Evolutionary conservation across 2,797 vertebrate genomes (phyloP), one percentile per base, ranked within the genome.

Genomic region (Pempheris klunzingeri): DNA sequence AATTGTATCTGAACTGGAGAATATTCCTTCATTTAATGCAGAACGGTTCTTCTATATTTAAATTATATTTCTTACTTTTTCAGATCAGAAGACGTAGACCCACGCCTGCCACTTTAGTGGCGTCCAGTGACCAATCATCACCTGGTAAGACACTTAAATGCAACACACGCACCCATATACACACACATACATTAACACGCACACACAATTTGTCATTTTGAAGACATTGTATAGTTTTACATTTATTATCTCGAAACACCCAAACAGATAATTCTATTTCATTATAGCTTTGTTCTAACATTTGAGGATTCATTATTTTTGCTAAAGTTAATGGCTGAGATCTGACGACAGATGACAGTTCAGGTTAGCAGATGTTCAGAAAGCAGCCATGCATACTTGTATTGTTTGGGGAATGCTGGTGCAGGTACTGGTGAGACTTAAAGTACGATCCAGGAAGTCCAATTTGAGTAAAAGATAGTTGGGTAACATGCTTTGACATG

Each of bases 51-150:
- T 17, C 5, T 64, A 54, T 34, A 44, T 59, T 22, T 12, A 0
- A 41, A n/a, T 47, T 3, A 81, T 61, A 12, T 15, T 74, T 60
- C 71, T 20, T 53, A 34, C 46, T 66, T 66, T 81, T 89, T 68
- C 92, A 97, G 97, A 97, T 97, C 90, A 96, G 97, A 86, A 95
- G 97, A 92, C 96, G 97, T 17, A 95, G 97, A 70, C 97, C 97
- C 0, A 98, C 97, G 41, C 97, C 97, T 10, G 97, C 97, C 46
- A 97, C 96, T 53, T 94, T 98, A 67, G 97, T 98, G 74, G 95
- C 97, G 62, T 98, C 97, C 92, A 97, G 97, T 80, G 97, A 98
- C 92, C 97, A 97, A 22, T 98, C 97, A 8, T 98, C 97, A 74
- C 97, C 97, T 90, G 97, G 97, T 98, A 94, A 83, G 67, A 1